Evolutionary conservation across 2,797 vertebrate species (phyloP).

Genomic region (Yasuhikotakia modesta): DNA sequence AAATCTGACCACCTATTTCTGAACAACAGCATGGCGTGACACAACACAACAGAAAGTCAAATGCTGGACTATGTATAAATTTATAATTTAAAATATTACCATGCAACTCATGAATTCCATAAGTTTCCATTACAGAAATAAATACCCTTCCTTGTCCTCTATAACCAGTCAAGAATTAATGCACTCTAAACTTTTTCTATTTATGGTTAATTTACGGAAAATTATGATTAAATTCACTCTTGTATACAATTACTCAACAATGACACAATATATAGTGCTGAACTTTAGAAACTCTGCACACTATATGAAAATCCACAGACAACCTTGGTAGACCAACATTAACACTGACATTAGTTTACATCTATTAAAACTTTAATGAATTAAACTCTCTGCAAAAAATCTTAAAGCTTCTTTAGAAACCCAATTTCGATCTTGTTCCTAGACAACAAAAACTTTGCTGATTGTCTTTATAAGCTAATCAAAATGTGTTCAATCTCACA

Average conservation of each 20-base stretch:
- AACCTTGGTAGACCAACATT: not conserved
- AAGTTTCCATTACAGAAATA: not conserved
- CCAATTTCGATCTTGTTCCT: too few relatives aligned
- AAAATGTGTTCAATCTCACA: too few relatives aligned
- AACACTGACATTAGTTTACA: not conserved
- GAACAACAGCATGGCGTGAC: not conserved
- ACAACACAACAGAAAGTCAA: not conserved
- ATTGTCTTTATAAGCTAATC: too few relatives aligned
- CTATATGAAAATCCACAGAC: not conserved
- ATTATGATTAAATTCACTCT: slow-evolving; percentile 27
- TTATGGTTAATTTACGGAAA: slow-evolving; percentile 10
- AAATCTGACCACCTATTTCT: not conserved
- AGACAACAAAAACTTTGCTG: too few relatives aligned
- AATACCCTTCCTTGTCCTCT: slow-evolving; percentile 1
- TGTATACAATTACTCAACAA: slow-evolving; percentile 17
- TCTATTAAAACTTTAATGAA: not conserved
- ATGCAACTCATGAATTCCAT: not conserved
- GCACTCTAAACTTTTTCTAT: not conserved
- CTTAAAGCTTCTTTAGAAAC: too few relatives aligned
- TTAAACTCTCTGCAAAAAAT: not conserved
- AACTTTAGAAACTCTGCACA: not conserved
- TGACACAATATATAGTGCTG: not conserved
- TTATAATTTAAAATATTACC: not conserved
- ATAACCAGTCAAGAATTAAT: slow-evolving; percentile 19
- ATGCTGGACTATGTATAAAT: not conserved